Evolutionary conservation across 2,113 vertebrate genomes (phyloP).

Genomic region (Corydoras sp.): DNA sequence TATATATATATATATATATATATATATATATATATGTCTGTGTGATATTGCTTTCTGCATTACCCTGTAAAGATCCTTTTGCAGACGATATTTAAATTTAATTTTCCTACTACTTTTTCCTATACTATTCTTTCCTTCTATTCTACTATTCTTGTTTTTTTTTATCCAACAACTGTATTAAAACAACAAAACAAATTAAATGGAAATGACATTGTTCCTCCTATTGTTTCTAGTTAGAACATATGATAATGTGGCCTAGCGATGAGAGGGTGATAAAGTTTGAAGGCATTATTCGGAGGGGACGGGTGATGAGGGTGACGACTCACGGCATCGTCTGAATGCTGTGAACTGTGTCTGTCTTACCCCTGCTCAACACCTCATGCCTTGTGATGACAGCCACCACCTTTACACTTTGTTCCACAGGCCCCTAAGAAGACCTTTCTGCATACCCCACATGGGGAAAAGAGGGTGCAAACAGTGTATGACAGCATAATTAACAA

Average conservation of each 20-base stretch:
- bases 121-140: too few relatives aligned
- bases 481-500: conserved; percentile 60
- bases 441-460: conserved; percentile 34
- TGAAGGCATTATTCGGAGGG: conserved; percentile 11
- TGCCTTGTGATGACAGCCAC: conserved; percentile 39
- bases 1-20: too few relatives aligned
- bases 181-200: too few relatives aligned
- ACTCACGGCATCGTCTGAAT: conserved; percentile 24
- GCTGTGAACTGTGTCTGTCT: conserved; percentile 38
- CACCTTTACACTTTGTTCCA: conserved; percentile 42
- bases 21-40: neutral
- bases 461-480: conserved; percentile 38
- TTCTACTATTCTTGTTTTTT: too few relatives aligned
- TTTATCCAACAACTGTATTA: too few relatives aligned
- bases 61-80: too few relatives aligned
- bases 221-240: neutral
- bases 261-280: conserved; percentile 37
- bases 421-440: conserved; percentile 45
- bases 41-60: too few relatives aligned
- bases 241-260: conserved; percentile 38
- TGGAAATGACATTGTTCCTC: too few relatives aligned
- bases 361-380: conserved; percentile 43
- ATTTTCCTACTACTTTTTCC: too few relatives aligned
- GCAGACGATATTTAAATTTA: too few relatives aligned
- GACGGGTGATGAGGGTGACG: conserved; percentile 30